Conservation (phyloP, 2,888 invertebrate genomes). For the Hypena proboscidalis region DNA sequence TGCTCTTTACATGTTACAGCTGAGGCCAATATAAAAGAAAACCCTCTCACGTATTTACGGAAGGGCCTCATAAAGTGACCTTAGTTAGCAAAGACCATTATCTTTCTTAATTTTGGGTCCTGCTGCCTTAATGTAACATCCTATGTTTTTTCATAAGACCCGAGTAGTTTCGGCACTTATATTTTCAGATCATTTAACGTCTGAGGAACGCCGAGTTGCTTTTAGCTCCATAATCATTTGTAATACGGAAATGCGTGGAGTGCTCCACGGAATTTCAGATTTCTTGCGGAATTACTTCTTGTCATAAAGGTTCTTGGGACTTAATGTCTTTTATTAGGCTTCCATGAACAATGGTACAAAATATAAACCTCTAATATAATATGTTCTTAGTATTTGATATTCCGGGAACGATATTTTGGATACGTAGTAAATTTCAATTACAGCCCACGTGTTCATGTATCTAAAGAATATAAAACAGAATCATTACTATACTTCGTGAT, state of each 20-base stretch:
- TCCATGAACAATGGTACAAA: too few relatives aligned
- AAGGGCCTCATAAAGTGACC: conserved; percentile 9
- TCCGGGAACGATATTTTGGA: too few relatives aligned
- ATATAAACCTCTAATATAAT: too few relatives aligned
- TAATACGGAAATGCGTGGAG: conserved; percentile 13
- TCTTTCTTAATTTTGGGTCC: conserved; percentile 21
- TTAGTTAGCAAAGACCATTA: conserved; percentile 29
- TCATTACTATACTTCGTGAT: too few relatives aligned
- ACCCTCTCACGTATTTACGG: neutral
- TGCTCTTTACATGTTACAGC: too few relatives aligned
- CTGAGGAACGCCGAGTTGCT: conserved; percentile 20
- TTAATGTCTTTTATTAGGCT: neutral
- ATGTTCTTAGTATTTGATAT: too few relatives aligned
- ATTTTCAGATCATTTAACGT: conserved; percentile 36
- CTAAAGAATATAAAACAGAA: too few relatives aligned
- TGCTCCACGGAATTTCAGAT: conserved; percentile 1
- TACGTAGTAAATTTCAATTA: too few relatives aligned
- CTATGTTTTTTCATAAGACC: conserved; percentile 28
- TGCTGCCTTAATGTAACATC: conserved; percentile 30
- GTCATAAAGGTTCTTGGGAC: neutral
- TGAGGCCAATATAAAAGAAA: conserved; percentile 18
- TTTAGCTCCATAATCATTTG: conserved; percentile 17
- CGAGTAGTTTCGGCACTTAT: conserved; percentile 17
- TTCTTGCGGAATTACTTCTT: neutral
- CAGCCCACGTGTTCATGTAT: too few relatives aligned